These are phyloP conservation scores for Plagodis pulveraria DNA, from an alignment of 2,888 invertebrate genomes.

Conservation along the genomic window DNA sequence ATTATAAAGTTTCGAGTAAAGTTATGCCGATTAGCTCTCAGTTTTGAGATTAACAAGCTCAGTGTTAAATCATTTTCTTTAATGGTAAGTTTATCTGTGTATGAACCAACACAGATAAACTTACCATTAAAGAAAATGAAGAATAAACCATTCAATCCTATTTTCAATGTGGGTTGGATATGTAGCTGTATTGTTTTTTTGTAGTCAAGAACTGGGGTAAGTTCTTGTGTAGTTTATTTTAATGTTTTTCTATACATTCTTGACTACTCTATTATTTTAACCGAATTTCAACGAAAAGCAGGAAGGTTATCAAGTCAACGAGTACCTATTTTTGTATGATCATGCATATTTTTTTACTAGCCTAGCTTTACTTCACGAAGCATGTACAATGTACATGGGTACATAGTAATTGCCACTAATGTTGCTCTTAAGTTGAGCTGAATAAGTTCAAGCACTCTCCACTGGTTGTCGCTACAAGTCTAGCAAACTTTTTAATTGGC, in stretches of 20 bases:
- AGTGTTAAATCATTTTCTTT: slow-evolving; percentile 34
- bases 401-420: slow-evolving; percentile 44
- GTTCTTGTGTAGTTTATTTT: too few relatives aligned
- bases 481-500: slow-evolving; percentile 79
- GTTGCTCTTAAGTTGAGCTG: slow-evolving; percentile 52
- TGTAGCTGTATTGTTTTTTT: slow-evolving; percentile 42
- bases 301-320: too few relatives aligned
- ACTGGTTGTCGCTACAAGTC: slow-evolving; percentile 67
- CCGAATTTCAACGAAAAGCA: too few relatives aligned
- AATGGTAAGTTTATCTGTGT: slow-evolving; percentile 15
- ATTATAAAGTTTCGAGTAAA: slow-evolving; percentile 64
- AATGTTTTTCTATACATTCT: too few relatives aligned
- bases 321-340: too few relatives aligned
- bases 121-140: too few relatives aligned
- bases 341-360: too few relatives aligned
- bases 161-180: slow-evolving; percentile 41
- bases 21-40: slow-evolving; percentile 61
- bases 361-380: slow-evolving; percentile 20
- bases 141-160: slow-evolving; percentile 40
- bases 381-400: slow-evolving; percentile 5
- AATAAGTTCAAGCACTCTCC: slow-evolving; percentile 62
- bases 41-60: slow-evolving; percentile 43
- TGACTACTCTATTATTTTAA: too few relatives aligned
- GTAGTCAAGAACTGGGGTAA: not conserved
- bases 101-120: slow-evolving; percentile 30